Evolutionary conservation across 2,797 vertebrate species (phyloP), one percentile per base, ranked within the genome.

Genomic region (Poliocrania exsul): DNA sequence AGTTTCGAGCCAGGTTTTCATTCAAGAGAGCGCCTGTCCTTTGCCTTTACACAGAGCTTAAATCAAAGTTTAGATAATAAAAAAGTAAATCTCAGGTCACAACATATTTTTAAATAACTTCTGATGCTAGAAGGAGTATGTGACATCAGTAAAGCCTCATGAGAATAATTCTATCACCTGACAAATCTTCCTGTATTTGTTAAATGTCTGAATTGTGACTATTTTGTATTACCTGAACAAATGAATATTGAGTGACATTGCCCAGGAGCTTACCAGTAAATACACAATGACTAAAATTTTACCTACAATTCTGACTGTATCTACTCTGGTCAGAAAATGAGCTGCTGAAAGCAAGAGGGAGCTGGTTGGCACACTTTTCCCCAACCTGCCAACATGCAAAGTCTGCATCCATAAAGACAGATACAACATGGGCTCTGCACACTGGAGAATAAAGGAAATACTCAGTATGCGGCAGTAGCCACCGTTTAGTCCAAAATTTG

Each of bases 91-190:
- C 58, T 72, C 57, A 33, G 21, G 62, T 46, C 49, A 79, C 47
- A 53, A 65, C 26, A 38, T 11, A 12, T 24, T 90, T 88, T 85
- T 66, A 81, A 70, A 44, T 81, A 85, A 62, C 13, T 88, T 74
- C 50, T 74, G 29, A 13, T 79, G 17, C 38, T 46, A 44, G 40
- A 19, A 66, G 25, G n/a, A 53, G 19, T 56, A 42, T 21, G 23
- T 0, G 3, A 66, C 47, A 78, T 40, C 47, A 78, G 13, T 4
- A 33, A 46, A 50, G 7, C 1, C 0, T 49, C 61, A 38, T 11
- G 29, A n/a, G 49, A 90, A 79, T 37, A 62, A 78, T 58, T 79
- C 29, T 70, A 38, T 53, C 53, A 78, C 24, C 70, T 72, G 51
- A 92, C 33, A 67, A 61, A 25, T 49, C n/a, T 50, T 61, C 47